Evolutionary conservation across 2,797 vertebrate species (phyloP), one percentile per base, ranked within the genome.

Genomic region (Takifugu rubripes): DNA sequence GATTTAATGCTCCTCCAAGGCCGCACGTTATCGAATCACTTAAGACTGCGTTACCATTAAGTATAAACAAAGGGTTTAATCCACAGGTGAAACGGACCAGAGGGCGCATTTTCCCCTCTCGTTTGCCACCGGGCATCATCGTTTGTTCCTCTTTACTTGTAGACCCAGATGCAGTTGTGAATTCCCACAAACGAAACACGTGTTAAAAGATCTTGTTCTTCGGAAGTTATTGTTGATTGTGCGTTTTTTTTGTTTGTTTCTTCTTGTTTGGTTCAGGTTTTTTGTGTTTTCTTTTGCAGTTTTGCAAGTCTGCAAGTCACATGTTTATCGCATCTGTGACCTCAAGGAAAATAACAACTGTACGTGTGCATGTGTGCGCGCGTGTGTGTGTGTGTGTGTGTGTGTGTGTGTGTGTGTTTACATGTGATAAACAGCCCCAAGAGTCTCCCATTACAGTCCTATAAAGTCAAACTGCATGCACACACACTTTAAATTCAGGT

Each of bases 1-100:
- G 64, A 56, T 74, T 79, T 61, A 56, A 73, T 64, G 57, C 67
- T 68, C 40, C 42, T 74, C 70, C 59, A 75, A 79, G 68, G 75
- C 74, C 48, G 55, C 63, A 21, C 49, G 68, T 68, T 61, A 71
- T 64, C 42, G 64, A 66, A 43, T 59, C 45, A 54, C 54, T n/a
- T 52, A 61, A 66, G 42, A 64, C 47, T 54, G 17, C 26, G 49
- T 55, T 49, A 54, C 47, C 59, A 62, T 56, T 70, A 65, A 73
- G 56, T 57, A 57, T 65, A 60, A 68, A 74, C 68, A 54, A 65
- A 62, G 44, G 44, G 29, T 52, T 63, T 49, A 66, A 61, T 61
- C 47, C 51, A 42, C 52, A 47, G 56, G 64, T 74, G 66, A 71
- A 44, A 44, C 53, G 48, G 36, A 50, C 42, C 25, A 25, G 8